Evolutionary conservation across 2,888 invertebrate genomes (phyloP).

Genomic region (Cryptocephalus primarius): DNA sequence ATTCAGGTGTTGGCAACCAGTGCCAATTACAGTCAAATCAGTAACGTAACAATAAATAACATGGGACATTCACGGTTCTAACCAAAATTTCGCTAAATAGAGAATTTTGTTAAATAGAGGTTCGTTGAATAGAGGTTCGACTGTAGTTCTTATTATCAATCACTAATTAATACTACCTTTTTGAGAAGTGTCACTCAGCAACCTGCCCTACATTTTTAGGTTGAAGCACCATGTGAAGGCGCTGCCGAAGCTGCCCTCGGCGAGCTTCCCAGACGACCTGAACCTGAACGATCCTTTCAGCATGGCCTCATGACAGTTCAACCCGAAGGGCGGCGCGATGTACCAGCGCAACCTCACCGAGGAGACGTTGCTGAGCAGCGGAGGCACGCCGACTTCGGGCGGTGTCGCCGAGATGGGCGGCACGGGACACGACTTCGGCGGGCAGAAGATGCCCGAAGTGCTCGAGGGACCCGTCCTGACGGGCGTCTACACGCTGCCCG

Average conservation of each 20-base stretch:
- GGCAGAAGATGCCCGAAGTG: constrained; percentile 32
- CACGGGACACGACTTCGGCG: constrained; percentile 19
- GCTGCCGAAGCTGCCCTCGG: constrained; percentile 36
- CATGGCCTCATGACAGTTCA: constrained; percentile 66
- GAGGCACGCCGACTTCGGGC: constrained; percentile 42
- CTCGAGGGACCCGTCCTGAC: constrained; percentile 37
- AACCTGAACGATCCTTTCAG: constrained; percentile 54
- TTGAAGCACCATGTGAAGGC: constrained; percentile 48
- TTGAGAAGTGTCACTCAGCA: no score
- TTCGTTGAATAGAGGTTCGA: no score
- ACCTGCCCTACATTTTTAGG: constrained; percentile 8
- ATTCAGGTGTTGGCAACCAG: no score
- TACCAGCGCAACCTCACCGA: constrained; percentile 49
- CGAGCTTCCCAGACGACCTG: constrained; percentile 49
- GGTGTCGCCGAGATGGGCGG: constrained; percentile 24
- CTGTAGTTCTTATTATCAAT: no score
- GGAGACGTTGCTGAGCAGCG: constrained; percentile 43
- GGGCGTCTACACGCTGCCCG: constrained; percentile 45
- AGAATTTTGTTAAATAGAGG: no score
- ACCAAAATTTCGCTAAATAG: no score
- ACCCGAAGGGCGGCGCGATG: constrained; percentile 34
- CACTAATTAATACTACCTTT: no score
- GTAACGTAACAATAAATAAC: no score
- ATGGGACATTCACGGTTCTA: no score
- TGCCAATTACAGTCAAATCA: no score